Percentiles rank a stretch among this genome's conserved stretches.
These are phyloP conservation scores for Lamellibrachia satsuma DNA, from an alignment of 2,888 invertebrate genomes.

Conservation along the genomic window DNA sequence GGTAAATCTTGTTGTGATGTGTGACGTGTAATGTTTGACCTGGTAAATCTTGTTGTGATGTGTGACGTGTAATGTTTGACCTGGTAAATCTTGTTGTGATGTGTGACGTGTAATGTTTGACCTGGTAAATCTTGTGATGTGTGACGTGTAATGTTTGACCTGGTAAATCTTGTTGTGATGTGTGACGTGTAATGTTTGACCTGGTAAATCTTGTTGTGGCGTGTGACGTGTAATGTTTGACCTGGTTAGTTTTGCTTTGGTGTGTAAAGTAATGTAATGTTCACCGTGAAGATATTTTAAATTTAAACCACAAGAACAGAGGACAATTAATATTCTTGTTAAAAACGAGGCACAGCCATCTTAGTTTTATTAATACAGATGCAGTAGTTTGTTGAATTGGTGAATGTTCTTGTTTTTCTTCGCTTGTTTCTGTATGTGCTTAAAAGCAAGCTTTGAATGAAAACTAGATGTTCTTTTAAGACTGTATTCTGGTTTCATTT, in stretches of 20 bases:
- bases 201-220: neutral
- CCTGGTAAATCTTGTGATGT: neutral
- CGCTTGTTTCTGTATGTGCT: neutral
- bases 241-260: neutral
- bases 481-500: neutral
- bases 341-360: neutral
- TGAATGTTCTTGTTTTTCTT: conserved; percentile 1
- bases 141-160: neutral
- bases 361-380: neutral
- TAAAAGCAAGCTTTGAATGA: conserved; percentile 8
- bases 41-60: neutral
- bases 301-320: neutral
- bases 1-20: neutral
- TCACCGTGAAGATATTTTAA: neutral
- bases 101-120: too few species aligned
- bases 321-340: neutral
- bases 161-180: too few species aligned
- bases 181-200: too few species aligned
- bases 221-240: neutral
- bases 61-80: neutral
- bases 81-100: too few species aligned
- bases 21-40: neutral
- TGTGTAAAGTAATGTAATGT: neutral
- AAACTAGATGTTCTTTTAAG: neutral
- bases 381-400: conserved; percentile 19